Conservation (phyloP, 2,797 vertebrate species). For the Amblyraja radiata region DNA sequence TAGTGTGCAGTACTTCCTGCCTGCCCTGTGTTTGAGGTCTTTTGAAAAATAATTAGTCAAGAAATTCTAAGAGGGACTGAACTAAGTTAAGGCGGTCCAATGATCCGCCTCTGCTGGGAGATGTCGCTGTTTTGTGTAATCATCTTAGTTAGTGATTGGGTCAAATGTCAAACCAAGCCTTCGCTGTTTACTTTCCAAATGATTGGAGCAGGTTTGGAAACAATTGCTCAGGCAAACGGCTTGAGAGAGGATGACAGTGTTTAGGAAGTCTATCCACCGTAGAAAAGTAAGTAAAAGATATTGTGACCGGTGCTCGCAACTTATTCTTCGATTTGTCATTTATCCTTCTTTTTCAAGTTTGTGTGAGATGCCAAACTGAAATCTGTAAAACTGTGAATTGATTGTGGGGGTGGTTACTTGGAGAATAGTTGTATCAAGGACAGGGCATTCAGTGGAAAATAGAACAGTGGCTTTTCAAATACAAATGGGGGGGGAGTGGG, state of each 20-base stretch:
- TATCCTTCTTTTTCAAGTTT: background rate
- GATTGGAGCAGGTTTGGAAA: background rate
- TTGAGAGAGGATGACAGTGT: background rate
- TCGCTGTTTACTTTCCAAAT: slow-evolving; percentile 24
- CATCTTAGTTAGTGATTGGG: slow-evolving; percentile 30
- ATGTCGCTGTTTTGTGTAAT: background rate
- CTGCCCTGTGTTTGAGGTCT: no score
- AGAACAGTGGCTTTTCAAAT: background rate
- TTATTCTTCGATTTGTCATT: no score
- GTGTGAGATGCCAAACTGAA: background rate
- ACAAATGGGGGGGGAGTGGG: no score
- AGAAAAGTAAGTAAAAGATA: background rate
- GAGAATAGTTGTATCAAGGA: background rate
- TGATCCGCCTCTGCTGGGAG: background rate
- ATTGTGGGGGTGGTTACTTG: no score
- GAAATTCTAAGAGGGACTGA: no score
- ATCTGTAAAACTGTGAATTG: background rate
- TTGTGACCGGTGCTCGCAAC: background rate
- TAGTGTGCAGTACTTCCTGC: no score
- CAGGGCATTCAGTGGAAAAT: background rate
- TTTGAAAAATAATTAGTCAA: background rate
- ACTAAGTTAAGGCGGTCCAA: background rate
- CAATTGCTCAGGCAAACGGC: background rate
- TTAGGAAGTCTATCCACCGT: background rate
- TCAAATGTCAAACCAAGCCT: slow-evolving; percentile 35